These are phyloP conservation scores for Brenthis daphne DNA, from an alignment of 2,888 invertebrate species.

Conservation along the genomic window DNA sequence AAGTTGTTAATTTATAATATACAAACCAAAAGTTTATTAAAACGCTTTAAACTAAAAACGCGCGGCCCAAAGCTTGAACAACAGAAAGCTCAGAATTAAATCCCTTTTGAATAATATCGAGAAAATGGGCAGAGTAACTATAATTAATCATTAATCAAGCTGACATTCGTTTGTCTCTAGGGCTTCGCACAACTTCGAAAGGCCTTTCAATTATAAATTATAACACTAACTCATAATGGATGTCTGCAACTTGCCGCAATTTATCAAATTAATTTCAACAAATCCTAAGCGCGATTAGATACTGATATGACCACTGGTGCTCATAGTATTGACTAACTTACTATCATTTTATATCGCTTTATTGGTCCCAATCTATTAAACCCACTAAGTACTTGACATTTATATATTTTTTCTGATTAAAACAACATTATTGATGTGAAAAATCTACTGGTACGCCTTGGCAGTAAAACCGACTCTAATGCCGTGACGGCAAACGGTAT, in stretches of 20 bases:
- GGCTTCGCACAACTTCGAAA: slow-evolving; percentile 62
- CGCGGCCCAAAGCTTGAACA: slow-evolving; percentile 1
- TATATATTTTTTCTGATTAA: no score
- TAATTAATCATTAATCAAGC: slow-evolving; percentile 75
- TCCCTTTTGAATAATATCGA: slow-evolving; percentile 48
- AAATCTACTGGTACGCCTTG: no score
- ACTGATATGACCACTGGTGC: slow-evolving; percentile 22
- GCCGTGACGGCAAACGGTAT: no score
- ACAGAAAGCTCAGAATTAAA: slow-evolving; percentile 19
- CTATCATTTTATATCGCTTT: no score
- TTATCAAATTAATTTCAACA: slow-evolving; percentile 77
- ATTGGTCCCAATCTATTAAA: no score
- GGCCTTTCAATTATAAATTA: slow-evolving; percentile 80
- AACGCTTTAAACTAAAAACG: slow-evolving; percentile 10
- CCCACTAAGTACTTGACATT: no score
- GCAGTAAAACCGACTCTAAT: neutral
- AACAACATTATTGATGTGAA: neutral
- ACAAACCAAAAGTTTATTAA: slow-evolving; percentile 4
- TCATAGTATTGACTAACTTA: neutral
- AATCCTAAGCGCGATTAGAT: slow-evolving; percentile 62
- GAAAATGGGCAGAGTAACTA: slow-evolving; percentile 80
- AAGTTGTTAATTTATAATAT: slow-evolving; percentile 13
- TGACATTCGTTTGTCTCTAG: slow-evolving; percentile 75
- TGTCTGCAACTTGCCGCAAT: slow-evolving; percentile 72
- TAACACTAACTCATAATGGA: slow-evolving; percentile 78